Conservation (phyloP, 2,113 vertebrate genomes). For the Cochlearius cochlearius region DNA sequence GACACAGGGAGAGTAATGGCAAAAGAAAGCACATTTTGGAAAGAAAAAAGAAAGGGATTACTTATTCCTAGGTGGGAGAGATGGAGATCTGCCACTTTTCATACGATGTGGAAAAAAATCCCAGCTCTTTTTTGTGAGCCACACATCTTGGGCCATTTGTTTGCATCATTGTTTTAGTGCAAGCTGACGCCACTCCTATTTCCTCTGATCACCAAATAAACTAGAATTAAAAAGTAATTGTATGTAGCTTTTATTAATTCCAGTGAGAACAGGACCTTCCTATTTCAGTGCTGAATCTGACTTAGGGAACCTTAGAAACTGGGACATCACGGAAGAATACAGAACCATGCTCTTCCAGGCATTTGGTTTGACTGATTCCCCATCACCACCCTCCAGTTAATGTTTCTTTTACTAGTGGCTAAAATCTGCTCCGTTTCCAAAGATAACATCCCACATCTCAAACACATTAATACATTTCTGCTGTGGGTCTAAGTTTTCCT, state of each 20-base stretch:
- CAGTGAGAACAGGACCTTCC: background rate
- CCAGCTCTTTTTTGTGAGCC: background rate
- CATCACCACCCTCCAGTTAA: background rate
- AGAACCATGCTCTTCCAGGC: background rate
- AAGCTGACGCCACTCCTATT: background rate
- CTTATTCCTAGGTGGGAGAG: background rate
- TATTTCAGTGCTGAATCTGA: background rate
- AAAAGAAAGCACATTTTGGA: background rate
- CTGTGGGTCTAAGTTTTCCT: background rate
- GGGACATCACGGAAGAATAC: background rate
- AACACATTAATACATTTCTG: background rate
- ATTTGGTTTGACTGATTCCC: background rate
- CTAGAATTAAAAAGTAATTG: background rate
- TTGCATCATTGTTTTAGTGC: background rate
- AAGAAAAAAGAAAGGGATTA: background rate
- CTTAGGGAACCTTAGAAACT: background rate
- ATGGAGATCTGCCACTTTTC: background rate
- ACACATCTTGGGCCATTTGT: background rate
- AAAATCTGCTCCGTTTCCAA: background rate
- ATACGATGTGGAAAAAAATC: rapidly evolving
- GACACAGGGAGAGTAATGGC: background rate
- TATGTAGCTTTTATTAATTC: background rate
- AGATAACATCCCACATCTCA: background rate
- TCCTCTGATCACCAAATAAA: background rate
- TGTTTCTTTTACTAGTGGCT: background rate